Evolutionary conservation across 64 coral and sea anemone species (phyloP), one percentile per base, ranked within the genome.

Genomic region (Hydrozoanthus tunicans): DNA sequence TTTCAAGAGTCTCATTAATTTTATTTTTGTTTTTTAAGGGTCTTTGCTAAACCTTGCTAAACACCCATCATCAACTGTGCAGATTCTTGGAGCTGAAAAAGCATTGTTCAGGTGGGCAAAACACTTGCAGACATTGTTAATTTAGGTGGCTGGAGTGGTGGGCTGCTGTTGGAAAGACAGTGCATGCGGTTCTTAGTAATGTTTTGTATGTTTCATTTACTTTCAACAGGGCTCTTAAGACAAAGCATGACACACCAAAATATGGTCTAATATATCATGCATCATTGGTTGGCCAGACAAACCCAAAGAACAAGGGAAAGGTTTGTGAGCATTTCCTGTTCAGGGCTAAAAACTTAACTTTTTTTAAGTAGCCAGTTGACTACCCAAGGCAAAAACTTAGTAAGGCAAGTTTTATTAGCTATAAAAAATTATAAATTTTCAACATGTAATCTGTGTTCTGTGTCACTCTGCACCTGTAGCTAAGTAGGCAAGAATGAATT

Each of bases 81-180:
- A 99, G 73, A 99, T 99, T 60, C 73, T 99, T 9, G 97, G 97
- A 56, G 97, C 97, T n/a, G 97, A 99, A 81, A 99, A 99, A 91
- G 97, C 97, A 58, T 92, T 99, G 25, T 99, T 99, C 80, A 98
- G 96, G 96, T 98, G 15, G 10, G 90, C 14, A 83, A 79, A 52
- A 64, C 11, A 10, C 11, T 65, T 65, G 63, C 63, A 14, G 9
- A 15, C 17, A 13, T 65, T 65, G 63, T 1, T 4, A 65, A 13
- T 4, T 13, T 65, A 4, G 63, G 32, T 43, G 32, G 32, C 32
- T 43, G 32, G 2, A 43, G 32, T 43, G 32, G 32, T 43, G 32
- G 32, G 6, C 3, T 43, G 25, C 24, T 73, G 23, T 73, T 73
- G 3, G 4, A 6, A 5, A 32, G 8, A 7, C 0, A n/a, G 70